A percentile compares a stretch with the other conserved stretches of the same genome.
Conservation (phyloP, 1,140 invertebrate species). For the Liolophura sinensis region DNA sequence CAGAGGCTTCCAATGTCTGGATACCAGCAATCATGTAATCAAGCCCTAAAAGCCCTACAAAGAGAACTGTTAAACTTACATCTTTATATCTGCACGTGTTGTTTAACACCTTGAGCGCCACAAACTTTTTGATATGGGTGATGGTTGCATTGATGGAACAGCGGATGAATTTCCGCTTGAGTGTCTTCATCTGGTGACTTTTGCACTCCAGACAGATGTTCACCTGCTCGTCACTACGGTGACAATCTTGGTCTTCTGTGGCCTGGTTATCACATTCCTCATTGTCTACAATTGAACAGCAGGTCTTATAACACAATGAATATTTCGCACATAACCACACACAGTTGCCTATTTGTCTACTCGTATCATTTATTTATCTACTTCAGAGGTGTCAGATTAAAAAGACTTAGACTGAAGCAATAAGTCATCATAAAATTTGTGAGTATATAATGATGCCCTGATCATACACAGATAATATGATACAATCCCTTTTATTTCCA, state of each 20-base stretch:
- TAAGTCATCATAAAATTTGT: no score
- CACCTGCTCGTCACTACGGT: constrained; percentile 90
- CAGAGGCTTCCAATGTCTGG: no score
- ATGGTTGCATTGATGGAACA: constrained; percentile 96
- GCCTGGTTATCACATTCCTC: constrained; percentile 22
- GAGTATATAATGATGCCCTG: no score
- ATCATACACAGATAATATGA: no score
- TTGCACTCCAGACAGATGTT: constrained; percentile 54
- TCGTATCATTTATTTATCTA: no score
- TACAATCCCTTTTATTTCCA: no score
- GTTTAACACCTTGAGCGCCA: constrained; percentile 93
- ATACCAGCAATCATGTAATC: not conserved
- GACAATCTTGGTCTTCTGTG: constrained; percentile 79
- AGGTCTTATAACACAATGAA: constrained; percentile 13
- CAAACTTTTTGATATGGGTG: constrained; percentile 95
- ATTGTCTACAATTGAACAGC: constrained; percentile 6
- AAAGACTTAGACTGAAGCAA: no score
- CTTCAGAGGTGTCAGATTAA: no score
- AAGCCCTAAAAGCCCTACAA: not conserved
- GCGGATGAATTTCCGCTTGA: constrained; percentile 77
- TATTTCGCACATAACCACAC: constrained; percentile 5
- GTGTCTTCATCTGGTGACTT: constrained; percentile 40
- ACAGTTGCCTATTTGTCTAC: no score
- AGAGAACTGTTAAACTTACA: constrained; percentile 67
- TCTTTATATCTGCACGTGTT: constrained; percentile 93